Percentiles rank a stretch among this genome's conserved stretches.
Conservation (phyloP, 2,888 invertebrate genomes). For the Carcina quercana region DNA sequence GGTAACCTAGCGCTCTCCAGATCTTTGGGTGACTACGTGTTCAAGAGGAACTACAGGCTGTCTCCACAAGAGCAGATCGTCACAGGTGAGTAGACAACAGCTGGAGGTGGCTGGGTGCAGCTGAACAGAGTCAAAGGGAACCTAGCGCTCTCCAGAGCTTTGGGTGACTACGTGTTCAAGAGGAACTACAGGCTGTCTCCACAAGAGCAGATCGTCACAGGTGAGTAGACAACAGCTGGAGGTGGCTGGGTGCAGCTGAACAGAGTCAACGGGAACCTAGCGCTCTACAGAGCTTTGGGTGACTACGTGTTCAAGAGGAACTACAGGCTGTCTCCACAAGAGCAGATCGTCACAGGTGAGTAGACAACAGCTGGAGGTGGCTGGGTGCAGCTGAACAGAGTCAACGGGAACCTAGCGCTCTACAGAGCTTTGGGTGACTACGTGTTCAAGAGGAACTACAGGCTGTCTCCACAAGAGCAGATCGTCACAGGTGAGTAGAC, state of each 20-base stretch:
- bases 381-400: constrained; percentile 97
- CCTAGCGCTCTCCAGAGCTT: constrained; percentile 94
- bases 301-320: constrained; percentile 98
- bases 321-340: constrained; percentile 86
- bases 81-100: constrained; percentile 90
- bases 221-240: constrained; percentile 94
- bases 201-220: constrained; percentile 98
- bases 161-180: constrained; percentile 98
- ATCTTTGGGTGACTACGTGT: constrained; percentile 97
- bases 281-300: constrained; percentile 95
- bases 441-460: constrained; percentile 93
- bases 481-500: constrained; percentile 97
- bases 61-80: constrained; percentile 96
- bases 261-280: constrained; percentile 98
- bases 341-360: constrained; percentile 98
- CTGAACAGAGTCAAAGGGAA: constrained; percentile 99
- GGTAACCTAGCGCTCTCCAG: constrained; percentile 97
- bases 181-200: constrained; percentile 88
- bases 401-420: constrained; percentile 98
- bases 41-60: constrained; percentile 92
- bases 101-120: constrained; percentile 98
- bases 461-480: constrained; percentile 92
- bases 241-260: constrained; percentile 99
- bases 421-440: constrained; percentile 98
- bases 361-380: constrained; percentile 95